Evolutionary conservation across 2,888 invertebrate species (phyloP).

Genomic region (Eristalinus sepulchralis): DNA sequence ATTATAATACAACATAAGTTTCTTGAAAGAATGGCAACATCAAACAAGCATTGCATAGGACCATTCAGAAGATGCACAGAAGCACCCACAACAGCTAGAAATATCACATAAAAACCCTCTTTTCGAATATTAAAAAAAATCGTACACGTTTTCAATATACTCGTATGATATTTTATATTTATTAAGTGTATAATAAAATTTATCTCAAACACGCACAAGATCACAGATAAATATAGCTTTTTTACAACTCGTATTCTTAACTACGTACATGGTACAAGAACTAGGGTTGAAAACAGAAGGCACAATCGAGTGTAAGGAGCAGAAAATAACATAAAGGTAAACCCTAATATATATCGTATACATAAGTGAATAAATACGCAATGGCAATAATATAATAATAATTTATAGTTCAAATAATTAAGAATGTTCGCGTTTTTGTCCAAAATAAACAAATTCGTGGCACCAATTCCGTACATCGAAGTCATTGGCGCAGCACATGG

Average conservation of each 20-base stretch:
- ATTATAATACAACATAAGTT: no score
- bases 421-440: slow-evolving; percentile 70
- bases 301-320: slow-evolving; percentile 15
- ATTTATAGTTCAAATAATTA: slow-evolving; percentile 23
- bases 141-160: background rate
- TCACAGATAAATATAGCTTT: slow-evolving; percentile 65
- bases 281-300: slow-evolving; percentile 2
- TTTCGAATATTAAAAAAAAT: background rate
- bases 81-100: background rate
- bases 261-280: slow-evolving; percentile 1
- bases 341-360: slow-evolving; percentile 26
- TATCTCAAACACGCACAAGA: slow-evolving; percentile 51
- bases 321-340: slow-evolving; percentile 7
- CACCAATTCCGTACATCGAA: slow-evolving; percentile 82
- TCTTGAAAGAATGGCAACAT: no score
- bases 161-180: slow-evolving; percentile 23
- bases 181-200: slow-evolving; percentile 46
- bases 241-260: slow-evolving; percentile 33
- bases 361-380: slow-evolving; percentile 54
- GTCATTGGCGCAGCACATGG: slow-evolving; percentile 82
- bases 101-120: no score
- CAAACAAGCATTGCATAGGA: no score
- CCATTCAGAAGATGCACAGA: no score
- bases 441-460: slow-evolving; percentile 81
- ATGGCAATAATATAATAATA: slow-evolving; percentile 38